Base-by-base conservation (phyloP, 1,140 invertebrate genomes). In the Drosophila lacteicornis region DNA sequence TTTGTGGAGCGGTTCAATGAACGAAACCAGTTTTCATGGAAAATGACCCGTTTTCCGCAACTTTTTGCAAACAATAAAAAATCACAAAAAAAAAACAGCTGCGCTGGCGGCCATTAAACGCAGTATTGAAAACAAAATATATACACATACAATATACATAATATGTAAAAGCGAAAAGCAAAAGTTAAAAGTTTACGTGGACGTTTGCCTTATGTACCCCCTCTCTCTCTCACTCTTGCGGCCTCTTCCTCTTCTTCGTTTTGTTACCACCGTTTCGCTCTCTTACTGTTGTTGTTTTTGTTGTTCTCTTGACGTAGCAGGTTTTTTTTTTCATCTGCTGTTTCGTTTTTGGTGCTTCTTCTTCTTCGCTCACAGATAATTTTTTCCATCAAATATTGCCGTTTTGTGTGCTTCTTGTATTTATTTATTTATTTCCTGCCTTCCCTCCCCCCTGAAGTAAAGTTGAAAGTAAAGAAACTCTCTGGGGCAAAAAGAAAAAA, bases 131-230 rank as follows among this genome's bases (percentile, higher is more conserved):
- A 60, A 59, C 38, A 42, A 55, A 49, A 13, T 45, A 49, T 17
- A 12, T 43, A 40, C 9, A 50, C 13, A 47, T 49, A 19, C 22
- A 22, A 30, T 17, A 19, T 27, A 49, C 9, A 27, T 11, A 25
- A 69, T 70, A 50, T 27, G 25, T 30, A 67, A 46, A 49, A 45
- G 43, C 40, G 49, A 88, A 62, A 78, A 82, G 45, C 63, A 74
- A 90, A 78, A 57, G 80, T 80, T 88, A 90, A 88, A 88, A 88
- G 84, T 88, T 88, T 88, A 88, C 84, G 84, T 88, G 84, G 84
- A 88, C 84, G 80, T 88, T 88, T 84, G 76, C 71, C 73, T 65
- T 67, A 65, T 45, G 27, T 33, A 22, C 42, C 55, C 46, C 43
- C 45, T 19, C 55, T 46, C 43, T 45, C 63, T 46, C 53, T 51